Base-by-base conservation (phyloP, 2,888 invertebrate genomes). In the Melolontha melolontha region DNA sequence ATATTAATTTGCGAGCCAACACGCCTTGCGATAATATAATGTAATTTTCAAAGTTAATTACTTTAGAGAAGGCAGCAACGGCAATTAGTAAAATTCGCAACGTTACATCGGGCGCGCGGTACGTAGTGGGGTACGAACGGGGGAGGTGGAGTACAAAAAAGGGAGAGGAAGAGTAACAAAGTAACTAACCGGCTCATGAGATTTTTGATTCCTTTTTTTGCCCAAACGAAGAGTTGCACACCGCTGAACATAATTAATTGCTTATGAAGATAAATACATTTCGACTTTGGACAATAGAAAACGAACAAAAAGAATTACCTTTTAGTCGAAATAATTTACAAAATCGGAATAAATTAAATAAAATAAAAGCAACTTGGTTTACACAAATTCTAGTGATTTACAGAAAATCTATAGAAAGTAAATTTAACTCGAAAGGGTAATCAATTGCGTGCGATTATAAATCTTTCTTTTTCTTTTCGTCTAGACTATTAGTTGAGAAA, bases 261-360 rank as follows among this genome's bases (percentile, higher is more conserved):
- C 54, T 54, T 54, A 54, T 54, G 54, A 52, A 52, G 52, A 52
- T 52, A 52, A 52, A 52, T 52, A 52, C 34, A 52, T 52, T 52
- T 34, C 12, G 52, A 54, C 39, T 54, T 54, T 14, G 39, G 16
- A 14, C n/a, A 54, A 39, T 14, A 39, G 14, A 54, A 54, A 54
- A 4, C 11, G 51, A 51, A 12, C 51, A 29, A 29, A 6, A 4
- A 4, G 12, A 27, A 29, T 51, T 39, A 39, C 40, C 16, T 14
- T 54, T 34, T 29, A 11, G 10, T 7, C 39, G 14, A 54, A 54
- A 54, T 54, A 39, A 54, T 54, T 54, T 54, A 54, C 17, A 17
- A 39, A 54, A 39, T 54, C 40, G 40, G 16, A 12, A 34, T 34
- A 40, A 54, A 54, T 54, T 54, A 16, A 54, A 54, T 34, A 54